Percentiles rank a stretch among this genome's conserved stretches.
Evolutionary conservation across 2,888 invertebrate genomes (phyloP).

Genomic region (Lasioglossum calceatum): DNA sequence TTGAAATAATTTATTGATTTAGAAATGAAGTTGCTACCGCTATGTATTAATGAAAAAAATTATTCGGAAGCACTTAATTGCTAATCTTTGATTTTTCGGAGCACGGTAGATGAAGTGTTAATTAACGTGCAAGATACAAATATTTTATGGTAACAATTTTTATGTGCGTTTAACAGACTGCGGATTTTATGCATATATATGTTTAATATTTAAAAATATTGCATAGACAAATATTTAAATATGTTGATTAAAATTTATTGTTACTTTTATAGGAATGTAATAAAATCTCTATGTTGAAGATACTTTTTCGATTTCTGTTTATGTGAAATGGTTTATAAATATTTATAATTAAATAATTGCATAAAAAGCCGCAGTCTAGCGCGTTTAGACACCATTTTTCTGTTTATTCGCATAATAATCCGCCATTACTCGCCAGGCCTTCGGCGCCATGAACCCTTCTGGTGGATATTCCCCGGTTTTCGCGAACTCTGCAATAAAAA

Average conservation of each 20-base stretch:
- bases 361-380: neutral
- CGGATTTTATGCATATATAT: neutral
- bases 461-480: slow-evolving; percentile 95
- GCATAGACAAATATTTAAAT: neutral
- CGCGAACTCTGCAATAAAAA: slow-evolving; percentile 87
- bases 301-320: neutral
- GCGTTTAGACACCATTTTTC: neutral
- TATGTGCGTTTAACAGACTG: neutral
- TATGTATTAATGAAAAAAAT: neutral
- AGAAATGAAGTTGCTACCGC: neutral
- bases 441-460: slow-evolving; percentile 97
- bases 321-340: neutral
- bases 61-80: neutral
- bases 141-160: neutral
- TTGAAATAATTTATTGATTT: neutral
- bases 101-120: neutral
- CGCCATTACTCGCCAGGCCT: slow-evolving; percentile 95
- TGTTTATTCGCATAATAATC: slow-evolving; percentile 90
- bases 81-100: neutral
- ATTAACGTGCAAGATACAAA: neutral
- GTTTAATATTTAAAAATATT: neutral
- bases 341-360: neutral
- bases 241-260: neutral
- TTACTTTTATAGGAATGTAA: neutral
- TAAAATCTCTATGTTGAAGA: neutral